Base-by-base conservation (phyloP, 2,113 vertebrate species). In the Spea bombifrons region DNA sequence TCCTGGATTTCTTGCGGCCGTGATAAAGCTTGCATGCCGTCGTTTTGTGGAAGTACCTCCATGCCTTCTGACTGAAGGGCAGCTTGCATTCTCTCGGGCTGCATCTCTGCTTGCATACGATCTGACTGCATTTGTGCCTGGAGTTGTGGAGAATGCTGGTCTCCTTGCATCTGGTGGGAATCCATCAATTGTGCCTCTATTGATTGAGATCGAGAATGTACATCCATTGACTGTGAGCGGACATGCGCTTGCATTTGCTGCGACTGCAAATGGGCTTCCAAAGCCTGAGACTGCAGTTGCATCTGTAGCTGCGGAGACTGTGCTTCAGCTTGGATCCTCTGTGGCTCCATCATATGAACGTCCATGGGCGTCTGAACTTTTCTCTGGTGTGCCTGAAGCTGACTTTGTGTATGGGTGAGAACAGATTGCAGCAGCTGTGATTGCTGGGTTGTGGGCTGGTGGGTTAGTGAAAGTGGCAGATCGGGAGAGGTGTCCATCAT, bases 381-480 rank as follows among this genome's bases (percentile, higher is more conserved):
- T 82, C 0, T 83, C 43, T 0, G 89, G 17, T 79, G 75, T 30
- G 81, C 76, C 61, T 7, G 88, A 0, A 86, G 82, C 17, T 89
- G 90, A 80, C 87, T 91, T 10, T 95, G 93, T 4, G 95, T 93
- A 45, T 96, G 96, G n/a, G 94, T 95, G 47, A 97, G 91, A 75
- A 97, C 96, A 0, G 96, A 96, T 73, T 95, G 96, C 3, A 97
- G 89, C 59, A 96, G 88, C 80, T 96, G 93, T 5, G 89, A 88
- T 8, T 91, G 92, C 2, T 84, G 82, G 17, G 78, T 59, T 6
- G 77, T 61, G 0, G 68, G 68, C 46, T 84, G 83, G 0, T 83
- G 90, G 84, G 0, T 93, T 89, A 94, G 92, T 81, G 90, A 86
- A 12, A 94, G 92, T 63, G 84, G 89, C 44, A 94, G 82, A 7